Conservation (phyloP, 2,888 invertebrate genomes). For the Erynnis tages region DNA sequence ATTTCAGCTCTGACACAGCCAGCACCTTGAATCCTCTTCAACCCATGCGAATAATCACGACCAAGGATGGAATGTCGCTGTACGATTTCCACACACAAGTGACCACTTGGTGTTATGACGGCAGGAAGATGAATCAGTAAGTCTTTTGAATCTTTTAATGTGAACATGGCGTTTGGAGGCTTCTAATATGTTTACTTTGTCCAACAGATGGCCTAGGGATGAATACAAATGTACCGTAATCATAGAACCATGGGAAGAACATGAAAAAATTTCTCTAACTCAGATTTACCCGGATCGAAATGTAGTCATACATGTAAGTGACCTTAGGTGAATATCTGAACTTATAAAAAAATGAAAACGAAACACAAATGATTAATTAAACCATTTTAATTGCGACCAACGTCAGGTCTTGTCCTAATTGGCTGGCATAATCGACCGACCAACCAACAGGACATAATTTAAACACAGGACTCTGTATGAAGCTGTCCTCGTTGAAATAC, state of each 20-base stretch:
- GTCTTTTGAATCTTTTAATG: slow-evolving; percentile 19
- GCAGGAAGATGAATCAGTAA: slow-evolving; percentile 46
- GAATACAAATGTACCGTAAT: slow-evolving; percentile 55
- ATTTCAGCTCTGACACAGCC: slow-evolving; percentile 54
- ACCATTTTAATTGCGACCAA: too few species aligned
- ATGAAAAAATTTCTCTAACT: slow-evolving; percentile 49
- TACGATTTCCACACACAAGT: slow-evolving; percentile 58
- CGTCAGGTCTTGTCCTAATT: too few species aligned
- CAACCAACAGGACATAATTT: too few species aligned
- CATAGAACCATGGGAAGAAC: slow-evolving; percentile 62
- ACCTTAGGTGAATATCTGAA: too few species aligned
- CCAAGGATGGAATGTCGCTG: slow-evolving; percentile 56
- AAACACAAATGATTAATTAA: too few species aligned
- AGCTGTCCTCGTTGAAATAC: too few species aligned
- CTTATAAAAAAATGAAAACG: too few species aligned
- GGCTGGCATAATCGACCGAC: too few species aligned
- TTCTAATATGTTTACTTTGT: background rate
- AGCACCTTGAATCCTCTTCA: slow-evolving; percentile 49
- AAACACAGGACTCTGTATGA: too few species aligned
- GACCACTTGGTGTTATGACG: slow-evolving; percentile 54
- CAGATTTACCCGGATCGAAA: slow-evolving; percentile 25
- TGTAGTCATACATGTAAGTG: slow-evolving; percentile 52
- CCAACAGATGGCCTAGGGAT: slow-evolving; percentile 66
- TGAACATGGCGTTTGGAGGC: background rate
- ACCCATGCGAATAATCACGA: slow-evolving; percentile 55